Percentiles rank a stretch among this genome's conserved stretches.
Conservation (phyloP, 2,113 vertebrate genomes). For the Nothobranchius kuhntae region DNA sequence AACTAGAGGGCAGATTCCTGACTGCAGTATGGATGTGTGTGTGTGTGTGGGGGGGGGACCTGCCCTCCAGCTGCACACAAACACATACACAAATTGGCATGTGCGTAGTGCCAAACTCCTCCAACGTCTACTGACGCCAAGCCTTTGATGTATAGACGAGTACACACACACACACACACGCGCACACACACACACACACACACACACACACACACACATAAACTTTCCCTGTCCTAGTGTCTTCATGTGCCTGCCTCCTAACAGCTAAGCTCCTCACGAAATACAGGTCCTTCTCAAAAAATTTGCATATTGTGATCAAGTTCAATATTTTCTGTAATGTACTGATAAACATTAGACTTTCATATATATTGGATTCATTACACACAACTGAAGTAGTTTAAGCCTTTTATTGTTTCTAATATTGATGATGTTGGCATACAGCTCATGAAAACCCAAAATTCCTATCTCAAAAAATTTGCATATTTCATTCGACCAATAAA, state of each 20-base stretch:
- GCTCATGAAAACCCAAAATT: no score
- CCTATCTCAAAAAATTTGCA: no score
- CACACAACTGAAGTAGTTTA: no score
- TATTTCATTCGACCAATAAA: no score
- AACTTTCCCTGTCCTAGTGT: slow-evolving; percentile 4
- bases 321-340: no score
- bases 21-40: slow-evolving; percentile 33
- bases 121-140: slow-evolving; percentile 70
- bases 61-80: slow-evolving; percentile 46
- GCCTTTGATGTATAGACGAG: slow-evolving; percentile 20
- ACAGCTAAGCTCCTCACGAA: slow-evolving; percentile 83
- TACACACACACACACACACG: slow-evolving; percentile 4
- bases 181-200: not conserved
- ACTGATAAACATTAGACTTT: no score
- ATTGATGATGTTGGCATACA: no score
- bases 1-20: slow-evolving; percentile 84
- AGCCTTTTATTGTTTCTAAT: no score
- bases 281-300: no score
- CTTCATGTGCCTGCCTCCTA: slow-evolving; percentile 63
- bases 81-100: slow-evolving; percentile 63
- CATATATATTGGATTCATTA: no score
- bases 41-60: slow-evolving; percentile 24
- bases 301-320: no score
- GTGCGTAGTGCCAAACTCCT: slow-evolving; percentile 80
- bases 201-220: no score